Base-by-base conservation (phyloP, 2,113 vertebrate genomes). In the Bagarius yarrelli region DNA sequence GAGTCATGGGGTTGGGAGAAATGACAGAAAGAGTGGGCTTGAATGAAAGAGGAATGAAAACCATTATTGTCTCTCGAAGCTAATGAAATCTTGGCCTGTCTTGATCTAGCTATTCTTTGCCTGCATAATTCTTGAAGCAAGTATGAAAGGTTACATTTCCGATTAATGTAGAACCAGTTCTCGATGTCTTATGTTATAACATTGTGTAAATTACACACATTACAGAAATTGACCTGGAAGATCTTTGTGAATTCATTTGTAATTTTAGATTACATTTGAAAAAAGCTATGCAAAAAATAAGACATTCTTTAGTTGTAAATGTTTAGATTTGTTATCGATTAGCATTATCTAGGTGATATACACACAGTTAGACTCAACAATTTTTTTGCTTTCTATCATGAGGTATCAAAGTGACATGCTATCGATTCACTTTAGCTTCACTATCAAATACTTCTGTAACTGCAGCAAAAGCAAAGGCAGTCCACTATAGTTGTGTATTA, bases 1-100 rank as follows among this genome's bases (percentile, higher is more conserved):
- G 90, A 88, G 91, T 85, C 84, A 66, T 70, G 74, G 64, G 84
- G 86, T 87, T 85, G 83, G 87, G 87, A 87, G 87, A 88, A 91
- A 87, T 83, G 87, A 87, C 86, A 89, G 87, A 85, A 86, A 86
- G 88, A 78, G 82, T 80, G 87, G 82, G 88, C 87, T 84, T 82
- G 86, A 73, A 90, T 89, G 87, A 90, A 90, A 90, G 88, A 83
- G 84, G 84, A 87, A 91, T 90, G 91, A 93, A 89, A 85, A 81
- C 84, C 25, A 82, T 91, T 88, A 87, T 91, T 93, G 92, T 90
- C 83, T 90, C 85, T 89, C 81, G 79, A 84, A 83, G 81, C 88
- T 87, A 63, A 86, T 89, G 85, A 83, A 91, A 89, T 87, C 86
- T 63, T 80, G 82, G 85, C 67, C 85, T 79, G 80, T 61, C 69